phyloP scores from a whole-genome alignment of 2,113 vertebrate species.

The Puffinus mauretanicus region DNA sequence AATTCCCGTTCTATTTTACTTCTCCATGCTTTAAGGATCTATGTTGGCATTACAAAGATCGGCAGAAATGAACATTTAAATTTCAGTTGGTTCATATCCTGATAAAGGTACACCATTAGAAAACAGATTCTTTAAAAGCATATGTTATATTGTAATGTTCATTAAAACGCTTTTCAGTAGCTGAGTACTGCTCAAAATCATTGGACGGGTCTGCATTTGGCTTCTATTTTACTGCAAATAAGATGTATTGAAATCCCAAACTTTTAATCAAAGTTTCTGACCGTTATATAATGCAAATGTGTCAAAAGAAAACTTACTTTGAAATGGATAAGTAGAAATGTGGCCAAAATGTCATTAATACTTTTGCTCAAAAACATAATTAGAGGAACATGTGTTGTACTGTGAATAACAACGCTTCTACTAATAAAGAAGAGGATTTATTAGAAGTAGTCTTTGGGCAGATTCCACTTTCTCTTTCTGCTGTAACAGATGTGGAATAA shows the following conservation, averaged over 20 bases:
- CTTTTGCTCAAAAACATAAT: neutral
- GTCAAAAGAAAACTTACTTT: slow-evolving; percentile 9
- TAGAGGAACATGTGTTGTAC: neutral
- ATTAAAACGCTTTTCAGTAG: slow-evolving; percentile 13
- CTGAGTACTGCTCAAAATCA: neutral
- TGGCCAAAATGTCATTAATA: neutral
- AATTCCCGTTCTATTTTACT: slow-evolving; percentile 15
- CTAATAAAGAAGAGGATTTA: neutral
- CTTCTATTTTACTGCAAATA: slow-evolving; percentile 13
- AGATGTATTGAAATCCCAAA: neutral
- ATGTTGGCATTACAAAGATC: neutral
- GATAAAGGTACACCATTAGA: neutral
- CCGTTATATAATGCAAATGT: neutral
- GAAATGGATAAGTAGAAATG: neutral
- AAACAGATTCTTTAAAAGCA: neutral
- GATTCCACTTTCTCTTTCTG: neutral
- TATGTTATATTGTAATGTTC: neutral
- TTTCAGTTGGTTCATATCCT: slow-evolving; percentile 31
- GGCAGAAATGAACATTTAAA: slow-evolving; percentile 22
- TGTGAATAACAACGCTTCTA: neutral
- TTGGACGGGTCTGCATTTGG: neutral
- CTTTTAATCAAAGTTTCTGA: slow-evolving; percentile 11
- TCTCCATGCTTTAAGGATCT: slow-evolving; percentile 29
- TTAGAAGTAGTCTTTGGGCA: neutral
- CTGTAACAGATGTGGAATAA: neutral